These are phyloP conservation scores for Pogonocichla stellata DNA, from an alignment of 2,113 vertebrate species.

Conservation along the genomic window DNA sequence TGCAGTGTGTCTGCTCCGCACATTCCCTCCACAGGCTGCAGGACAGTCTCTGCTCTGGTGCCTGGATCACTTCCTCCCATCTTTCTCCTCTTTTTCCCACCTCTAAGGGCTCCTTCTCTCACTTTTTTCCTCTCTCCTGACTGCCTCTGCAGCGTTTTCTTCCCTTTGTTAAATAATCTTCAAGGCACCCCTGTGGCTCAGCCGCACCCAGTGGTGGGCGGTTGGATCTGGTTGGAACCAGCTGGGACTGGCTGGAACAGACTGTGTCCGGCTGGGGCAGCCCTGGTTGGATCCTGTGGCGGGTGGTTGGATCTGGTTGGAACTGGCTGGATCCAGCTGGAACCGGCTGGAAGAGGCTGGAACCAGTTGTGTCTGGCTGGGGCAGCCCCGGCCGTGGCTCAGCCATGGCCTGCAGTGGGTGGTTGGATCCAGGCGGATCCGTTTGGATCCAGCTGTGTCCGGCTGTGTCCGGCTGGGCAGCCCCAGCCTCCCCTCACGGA, in stretches of 20 bases:
- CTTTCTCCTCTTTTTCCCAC: not conserved
- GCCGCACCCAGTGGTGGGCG: rapidly evolving
- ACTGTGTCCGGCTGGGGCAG: not conserved
- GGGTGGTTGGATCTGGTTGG: no score
- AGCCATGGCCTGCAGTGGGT: no score
- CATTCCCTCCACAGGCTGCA: not conserved
- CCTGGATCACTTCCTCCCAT: not conserved
- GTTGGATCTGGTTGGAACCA: not conserved
- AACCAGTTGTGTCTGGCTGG: not conserved
- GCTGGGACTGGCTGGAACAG: not conserved
- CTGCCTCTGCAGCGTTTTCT: not conserved
- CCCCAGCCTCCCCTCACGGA: rapidly evolving
- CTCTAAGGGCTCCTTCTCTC: not conserved
- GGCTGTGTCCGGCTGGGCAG: not conserved
- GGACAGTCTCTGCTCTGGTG: not conserved
- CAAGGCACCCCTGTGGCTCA: rapidly evolving
- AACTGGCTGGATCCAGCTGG: no score
- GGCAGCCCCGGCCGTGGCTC: not conserved
- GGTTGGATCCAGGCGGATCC: not conserved
- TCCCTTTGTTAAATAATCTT: not conserved
- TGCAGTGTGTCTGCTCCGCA: not conserved
- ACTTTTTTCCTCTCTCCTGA: not conserved
- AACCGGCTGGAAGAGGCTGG: no score
- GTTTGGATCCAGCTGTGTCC: not conserved
- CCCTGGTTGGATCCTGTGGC: no score